Conservation (phyloP, 1,140 invertebrate genomes). For the Eufriesea mexicana region DNA sequence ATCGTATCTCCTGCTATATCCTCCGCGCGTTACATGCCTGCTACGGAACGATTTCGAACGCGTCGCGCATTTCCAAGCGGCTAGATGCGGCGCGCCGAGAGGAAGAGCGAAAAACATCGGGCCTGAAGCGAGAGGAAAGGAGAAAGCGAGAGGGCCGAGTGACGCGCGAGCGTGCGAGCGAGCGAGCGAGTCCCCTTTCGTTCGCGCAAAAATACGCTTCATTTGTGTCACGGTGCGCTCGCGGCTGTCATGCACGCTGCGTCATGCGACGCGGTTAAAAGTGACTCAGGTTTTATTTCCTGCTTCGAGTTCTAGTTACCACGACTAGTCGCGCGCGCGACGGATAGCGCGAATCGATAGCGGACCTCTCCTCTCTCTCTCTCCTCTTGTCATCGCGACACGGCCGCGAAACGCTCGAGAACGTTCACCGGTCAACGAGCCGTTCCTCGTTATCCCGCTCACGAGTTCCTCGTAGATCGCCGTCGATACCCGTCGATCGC, state of each 20-base stretch:
- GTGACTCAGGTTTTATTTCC: conserved; percentile 69
- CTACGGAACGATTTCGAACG: conserved; percentile 46
- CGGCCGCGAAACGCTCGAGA: background rate
- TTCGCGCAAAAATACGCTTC: conserved; percentile 48
- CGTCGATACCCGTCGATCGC: conserved; percentile 42
- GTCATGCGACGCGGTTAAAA: conserved; percentile 58
- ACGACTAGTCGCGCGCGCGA: conserved; percentile 9
- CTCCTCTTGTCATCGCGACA: background rate
- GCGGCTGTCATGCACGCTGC: conserved; percentile 28
- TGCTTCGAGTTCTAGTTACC: conserved; percentile 62
- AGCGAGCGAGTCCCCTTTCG: background rate
- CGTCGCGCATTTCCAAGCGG: conserved; percentile 40
- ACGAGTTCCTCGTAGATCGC: conserved; percentile 55
- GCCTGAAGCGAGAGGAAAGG: background rate
- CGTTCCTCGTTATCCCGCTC: conserved; percentile 49
- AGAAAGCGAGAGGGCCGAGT: background rate
- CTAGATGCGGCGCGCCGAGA: background rate
- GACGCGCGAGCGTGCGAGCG: background rate
- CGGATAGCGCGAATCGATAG: conserved; percentile 33
- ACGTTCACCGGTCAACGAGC: conserved; percentile 6
- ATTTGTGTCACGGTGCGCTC: conserved; percentile 46
- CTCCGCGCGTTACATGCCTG: conserved; percentile 37
- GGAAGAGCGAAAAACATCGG: conserved; percentile 8
- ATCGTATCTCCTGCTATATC: conserved; percentile 28
- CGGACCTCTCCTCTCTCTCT: background rate